Percentiles rank a stretch among this genome's conserved stretches.
Evolutionary conservation across 2,888 invertebrate species (phyloP).

Genomic region (Eilema depressum): DNA sequence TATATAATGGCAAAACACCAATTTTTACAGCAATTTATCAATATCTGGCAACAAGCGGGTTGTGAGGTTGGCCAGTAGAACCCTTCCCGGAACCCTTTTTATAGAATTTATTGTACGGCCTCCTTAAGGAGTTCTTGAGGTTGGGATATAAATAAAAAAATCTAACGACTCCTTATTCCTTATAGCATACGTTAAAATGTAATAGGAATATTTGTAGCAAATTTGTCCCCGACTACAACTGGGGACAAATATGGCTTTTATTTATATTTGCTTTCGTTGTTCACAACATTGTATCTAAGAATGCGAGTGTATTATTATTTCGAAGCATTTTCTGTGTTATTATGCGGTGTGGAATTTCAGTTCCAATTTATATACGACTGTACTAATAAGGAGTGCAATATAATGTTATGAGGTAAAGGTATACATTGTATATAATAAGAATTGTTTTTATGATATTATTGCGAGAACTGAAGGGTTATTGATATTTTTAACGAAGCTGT

Average conservation of each 20-base stretch:
- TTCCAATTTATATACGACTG: not conserved
- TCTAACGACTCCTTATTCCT: constrained; percentile 45
- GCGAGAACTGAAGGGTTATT: not conserved
- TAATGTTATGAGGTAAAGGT: not conserved
- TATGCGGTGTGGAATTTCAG: not conserved
- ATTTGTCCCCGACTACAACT: constrained; percentile 28
- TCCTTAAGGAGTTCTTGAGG: constrained; percentile 45
- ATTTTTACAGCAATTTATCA: constrained; percentile 51
- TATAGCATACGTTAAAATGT: constrained; percentile 43
- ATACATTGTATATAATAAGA: not conserved
- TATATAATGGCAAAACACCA: constrained; percentile 30
- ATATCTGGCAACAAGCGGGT: constrained; percentile 53
- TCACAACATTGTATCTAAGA: constrained; percentile 7
- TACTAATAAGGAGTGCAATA: not conserved
- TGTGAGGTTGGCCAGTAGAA: constrained; percentile 53
- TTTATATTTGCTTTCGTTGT: constrained; percentile 16
- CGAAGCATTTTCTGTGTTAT: not conserved
- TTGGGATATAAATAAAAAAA: constrained; percentile 56
- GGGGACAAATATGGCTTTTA: constrained; percentile 21
- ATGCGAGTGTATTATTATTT: constrained; percentile 10
- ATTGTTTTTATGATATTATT: not conserved
- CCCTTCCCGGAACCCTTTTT: constrained; percentile 53
- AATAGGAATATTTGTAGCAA: constrained; percentile 37
- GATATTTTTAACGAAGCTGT: too few species aligned
- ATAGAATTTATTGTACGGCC: constrained; percentile 64